Evolutionary conservation across 2,113 vertebrate species (phyloP), one percentile per base, ranked within the genome.

Genomic region (Platichthys stellatus): DNA sequence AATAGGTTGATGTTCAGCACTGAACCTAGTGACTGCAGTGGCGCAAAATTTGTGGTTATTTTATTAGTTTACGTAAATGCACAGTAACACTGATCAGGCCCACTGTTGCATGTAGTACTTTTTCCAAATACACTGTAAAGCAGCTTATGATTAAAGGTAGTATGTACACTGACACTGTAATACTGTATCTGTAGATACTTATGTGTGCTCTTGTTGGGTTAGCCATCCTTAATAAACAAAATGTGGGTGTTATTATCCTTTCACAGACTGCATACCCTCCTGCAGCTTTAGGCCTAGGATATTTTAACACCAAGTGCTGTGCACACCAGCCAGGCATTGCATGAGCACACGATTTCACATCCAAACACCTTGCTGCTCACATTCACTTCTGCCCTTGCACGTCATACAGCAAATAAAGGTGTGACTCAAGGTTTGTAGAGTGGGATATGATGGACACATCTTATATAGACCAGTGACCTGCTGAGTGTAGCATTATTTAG

Each of bases 371-470:
- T 72, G 71, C 47, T 62, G 38, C 54, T 65, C 57, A 40, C 63
- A 43, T 59, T 24, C 66, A 74, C 76, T 62, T 80, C 56, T 86
- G 65, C 89, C 73, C 68, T 80, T 73, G 86, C 72, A 76, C 80
- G 45, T 69, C 54, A 61, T 92, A 89, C 90, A 92, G 90, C 60
- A 92, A 89, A 89, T 92, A 92, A 92, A 91, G 76, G 90, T 91
- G 91, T 86, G 51, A 85, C 69, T 76, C 69, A 24, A 72, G 53
- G 64, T 49, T 47, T 68, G 47, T 40, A 40, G 0, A 43, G 1
- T 56, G 51, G 47, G n/a, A 47, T 40, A 43, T 58, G 23, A 60
- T 49, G 15, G 23, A 26, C 10, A 24, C 31, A 40, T n/a, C 35
- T 45, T 7, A 21, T 17, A 54, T 0, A 31, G 57, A 38, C 40